A percentile compares a stretch with the other conserved stretches of the same genome.
Evolutionary conservation across 2,113 vertebrate species (phyloP).

Genomic region (Pogona vitticeps): DNA sequence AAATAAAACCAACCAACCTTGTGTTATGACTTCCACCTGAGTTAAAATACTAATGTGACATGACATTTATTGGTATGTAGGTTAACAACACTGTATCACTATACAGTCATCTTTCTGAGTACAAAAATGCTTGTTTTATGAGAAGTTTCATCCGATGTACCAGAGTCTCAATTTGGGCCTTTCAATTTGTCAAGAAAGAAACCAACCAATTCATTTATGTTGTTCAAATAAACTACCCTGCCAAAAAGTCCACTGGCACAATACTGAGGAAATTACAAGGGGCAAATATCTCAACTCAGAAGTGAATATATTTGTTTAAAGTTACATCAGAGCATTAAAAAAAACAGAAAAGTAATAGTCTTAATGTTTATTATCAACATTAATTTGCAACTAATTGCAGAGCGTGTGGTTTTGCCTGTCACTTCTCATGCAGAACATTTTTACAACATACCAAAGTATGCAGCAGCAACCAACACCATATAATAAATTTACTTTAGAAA

Average conservation of each 20-base stretch:
- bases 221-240: not conserved
- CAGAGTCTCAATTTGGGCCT: not conserved
- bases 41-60: not conserved
- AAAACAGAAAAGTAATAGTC: not conserved
- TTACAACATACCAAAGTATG: not conserved
- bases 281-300: not conserved
- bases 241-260: not conserved
- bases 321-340: not conserved
- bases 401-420: too few relatives aligned
- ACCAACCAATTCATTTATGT: not conserved
- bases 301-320: not conserved
- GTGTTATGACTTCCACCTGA: not conserved
- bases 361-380: not conserved
- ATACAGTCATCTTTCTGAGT: not conserved
- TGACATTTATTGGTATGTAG: conserved; percentile 11
- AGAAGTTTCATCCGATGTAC: not conserved
- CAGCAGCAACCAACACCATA: conserved; percentile 3
- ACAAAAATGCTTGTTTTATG: not conserved
- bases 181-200: not conserved
- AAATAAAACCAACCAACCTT: not conserved
- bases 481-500: not conserved
- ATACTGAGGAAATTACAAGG: not conserved
- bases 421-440: conserved; percentile 9
- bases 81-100: not conserved
- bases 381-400: not conserved